Evolutionary conservation across 1,140 invertebrate genomes (phyloP).

Genomic region (Carposina sasakii): DNA sequence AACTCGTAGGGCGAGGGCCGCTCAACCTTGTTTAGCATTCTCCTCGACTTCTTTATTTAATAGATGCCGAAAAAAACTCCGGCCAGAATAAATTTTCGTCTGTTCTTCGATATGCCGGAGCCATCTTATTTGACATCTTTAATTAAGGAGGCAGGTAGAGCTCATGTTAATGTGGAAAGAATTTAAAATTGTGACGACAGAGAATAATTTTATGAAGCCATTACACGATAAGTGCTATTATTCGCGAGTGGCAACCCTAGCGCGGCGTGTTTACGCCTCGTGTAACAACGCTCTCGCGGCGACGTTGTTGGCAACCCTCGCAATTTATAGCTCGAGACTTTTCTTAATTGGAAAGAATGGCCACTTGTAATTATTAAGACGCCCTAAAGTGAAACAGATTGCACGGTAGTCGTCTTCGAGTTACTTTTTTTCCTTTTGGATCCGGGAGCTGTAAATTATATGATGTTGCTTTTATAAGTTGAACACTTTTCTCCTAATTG

Average conservation of each 20-base stretch:
- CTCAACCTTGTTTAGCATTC: slow-evolving; percentile 70
- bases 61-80: slow-evolving; percentile 64
- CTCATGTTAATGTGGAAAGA: no score
- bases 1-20: slow-evolving; percentile 65
- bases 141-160: slow-evolving; percentile 51
- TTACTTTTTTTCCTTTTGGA: slow-evolving; percentile 37
- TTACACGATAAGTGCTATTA: no score
- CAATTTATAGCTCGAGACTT: slow-evolving; percentile 68
- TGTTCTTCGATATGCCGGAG: slow-evolving; percentile 50
- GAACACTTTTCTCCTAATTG: no score
- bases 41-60: slow-evolving; percentile 69
- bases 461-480: no score
- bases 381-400: slow-evolving; percentile 71
- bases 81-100: slow-evolving; percentile 63
- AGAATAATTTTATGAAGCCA: slow-evolving; percentile 53
- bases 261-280: slow-evolving; percentile 48
- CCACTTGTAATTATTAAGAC: slow-evolving; percentile 72
- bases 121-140: slow-evolving; percentile 46
- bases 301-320: slow-evolving; percentile 57
- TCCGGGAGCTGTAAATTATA: no score
- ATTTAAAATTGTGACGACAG: no score
- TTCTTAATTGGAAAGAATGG: slow-evolving; percentile 72
- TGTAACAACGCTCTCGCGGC: slow-evolving; percentile 33
- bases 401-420: slow-evolving; percentile 40
- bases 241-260: slow-evolving; percentile 36